Percentiles rank a stretch among this genome's conserved stretches.
Conservation (phyloP, 1,140 invertebrate species). For the Ostrea edulis region DNA sequence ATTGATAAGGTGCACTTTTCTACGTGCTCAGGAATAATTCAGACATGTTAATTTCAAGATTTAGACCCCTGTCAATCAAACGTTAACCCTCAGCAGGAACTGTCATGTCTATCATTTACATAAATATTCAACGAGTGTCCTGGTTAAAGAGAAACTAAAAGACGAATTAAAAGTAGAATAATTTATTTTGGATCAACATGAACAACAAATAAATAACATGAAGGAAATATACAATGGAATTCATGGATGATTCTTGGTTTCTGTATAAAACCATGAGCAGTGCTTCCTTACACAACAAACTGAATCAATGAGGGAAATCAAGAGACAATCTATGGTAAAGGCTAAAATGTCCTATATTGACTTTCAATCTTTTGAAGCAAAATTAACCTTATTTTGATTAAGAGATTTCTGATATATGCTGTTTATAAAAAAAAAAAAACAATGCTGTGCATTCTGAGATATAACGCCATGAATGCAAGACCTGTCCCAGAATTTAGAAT, state of each 20-base stretch:
- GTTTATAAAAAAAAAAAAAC: too few relatives aligned
- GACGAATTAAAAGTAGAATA: not conserved
- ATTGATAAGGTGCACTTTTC: not conserved
- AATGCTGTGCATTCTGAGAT: too few relatives aligned
- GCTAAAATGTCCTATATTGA: too few relatives aligned
- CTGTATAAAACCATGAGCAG: not conserved
- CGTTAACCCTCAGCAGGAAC: not conserved
- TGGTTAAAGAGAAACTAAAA: not conserved
- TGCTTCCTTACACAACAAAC: too few relatives aligned
- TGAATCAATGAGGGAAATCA: too few relatives aligned
- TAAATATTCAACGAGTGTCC: not conserved
- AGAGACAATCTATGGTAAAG: too few relatives aligned
- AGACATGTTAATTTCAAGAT: not conserved
- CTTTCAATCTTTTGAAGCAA: too few relatives aligned
- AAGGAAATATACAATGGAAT: conserved; percentile 18
- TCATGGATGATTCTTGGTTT: not conserved
- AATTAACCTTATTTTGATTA: too few relatives aligned
- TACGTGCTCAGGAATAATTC: not conserved
- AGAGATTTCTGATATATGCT: too few relatives aligned
- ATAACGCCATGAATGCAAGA: too few relatives aligned
- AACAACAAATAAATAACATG: conserved; percentile 28
- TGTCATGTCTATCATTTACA: not conserved
- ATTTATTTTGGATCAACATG: conserved; percentile 34
- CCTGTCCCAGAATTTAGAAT: too few relatives aligned
- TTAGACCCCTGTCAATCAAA: conserved; percentile 21